A percentile compares a stretch with the other conserved stretches of the same genome.
Evolutionary conservation across 2,797 vertebrate genomes (phyloP).

Genomic region (Dendrocincla fuliginosa): DNA sequence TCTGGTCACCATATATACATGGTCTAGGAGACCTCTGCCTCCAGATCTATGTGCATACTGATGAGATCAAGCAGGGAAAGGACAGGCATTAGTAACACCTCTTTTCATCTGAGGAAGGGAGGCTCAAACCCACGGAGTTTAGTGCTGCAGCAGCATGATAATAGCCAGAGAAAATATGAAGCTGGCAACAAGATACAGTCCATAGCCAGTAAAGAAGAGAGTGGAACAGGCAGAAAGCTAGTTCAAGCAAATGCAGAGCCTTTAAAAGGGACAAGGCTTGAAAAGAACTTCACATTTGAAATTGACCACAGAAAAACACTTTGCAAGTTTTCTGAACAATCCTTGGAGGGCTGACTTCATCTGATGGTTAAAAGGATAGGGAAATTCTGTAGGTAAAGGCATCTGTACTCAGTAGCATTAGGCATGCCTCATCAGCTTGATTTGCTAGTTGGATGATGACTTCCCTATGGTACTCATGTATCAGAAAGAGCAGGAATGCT

Average conservation of each 20-base stretch:
- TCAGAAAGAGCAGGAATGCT: not conserved
- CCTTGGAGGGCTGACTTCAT: not conserved
- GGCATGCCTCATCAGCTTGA: not conserved
- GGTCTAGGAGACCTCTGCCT: not conserved
- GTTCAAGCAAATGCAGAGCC: not conserved
- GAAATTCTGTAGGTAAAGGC: not conserved
- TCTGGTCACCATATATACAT: not conserved
- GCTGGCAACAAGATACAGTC: not conserved
- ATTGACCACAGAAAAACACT: not conserved
- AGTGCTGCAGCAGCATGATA: not conserved
- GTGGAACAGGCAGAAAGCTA: not conserved
- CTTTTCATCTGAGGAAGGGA: not conserved
- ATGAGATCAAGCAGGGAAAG: not conserved
- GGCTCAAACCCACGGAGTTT: not conserved
- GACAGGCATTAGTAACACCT: not conserved
- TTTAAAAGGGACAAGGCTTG: not conserved
- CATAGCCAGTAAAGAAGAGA: not conserved
- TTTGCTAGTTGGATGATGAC: not conserved
- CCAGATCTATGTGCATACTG: not conserved
- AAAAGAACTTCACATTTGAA: not conserved
- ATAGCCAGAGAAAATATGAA: not conserved
- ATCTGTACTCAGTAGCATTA: not conserved
- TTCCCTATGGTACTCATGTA: not conserved
- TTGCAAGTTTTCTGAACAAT: not conserved
- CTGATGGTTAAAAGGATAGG: not conserved